Conservation (phyloP, 2,888 invertebrate species). For the Drosophila borealis region DNA sequence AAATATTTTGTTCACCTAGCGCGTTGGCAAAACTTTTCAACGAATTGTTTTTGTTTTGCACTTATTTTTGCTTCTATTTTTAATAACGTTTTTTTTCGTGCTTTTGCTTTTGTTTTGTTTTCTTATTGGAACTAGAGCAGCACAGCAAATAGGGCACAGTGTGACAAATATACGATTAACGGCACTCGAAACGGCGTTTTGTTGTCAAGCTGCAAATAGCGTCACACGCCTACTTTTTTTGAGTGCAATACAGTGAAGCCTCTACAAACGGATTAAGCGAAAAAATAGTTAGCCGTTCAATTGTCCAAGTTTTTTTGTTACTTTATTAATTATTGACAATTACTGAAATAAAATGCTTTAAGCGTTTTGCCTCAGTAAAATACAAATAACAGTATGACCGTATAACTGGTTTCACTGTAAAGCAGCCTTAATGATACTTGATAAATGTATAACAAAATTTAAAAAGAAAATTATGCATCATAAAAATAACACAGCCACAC, state of each 20-base stretch:
- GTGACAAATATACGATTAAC: slow-evolving; percentile 29
- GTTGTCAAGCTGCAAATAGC: slow-evolving; percentile 32
- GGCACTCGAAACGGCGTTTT: not conserved
- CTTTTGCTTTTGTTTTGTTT: slow-evolving; percentile 52
- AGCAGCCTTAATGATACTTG: too few species aligned
- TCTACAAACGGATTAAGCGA: too few species aligned
- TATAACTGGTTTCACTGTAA: too few species aligned
- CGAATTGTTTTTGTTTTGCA: slow-evolving; percentile 29
- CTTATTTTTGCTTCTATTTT: slow-evolving; percentile 60
- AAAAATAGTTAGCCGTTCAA: too few species aligned
- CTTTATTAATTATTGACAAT: not conserved
- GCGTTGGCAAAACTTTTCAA: slow-evolving; percentile 40
- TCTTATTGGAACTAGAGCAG: slow-evolving; percentile 52
- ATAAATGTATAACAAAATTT: too few species aligned
- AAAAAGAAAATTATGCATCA: not conserved
- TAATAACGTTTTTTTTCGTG: slow-evolving; percentile 52
- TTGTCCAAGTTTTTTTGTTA: not conserved
- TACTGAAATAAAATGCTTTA: not conserved
- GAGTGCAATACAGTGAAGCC: not conserved
- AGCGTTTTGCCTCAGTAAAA: not conserved
- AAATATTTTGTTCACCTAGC: slow-evolving; percentile 33
- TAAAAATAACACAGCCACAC: slow-evolving; percentile 21
- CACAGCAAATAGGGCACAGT: slow-evolving; percentile 52
- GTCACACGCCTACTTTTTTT: not conserved
- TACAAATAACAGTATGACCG: too few species aligned